Conservation (phyloP, 2,797 vertebrate genomes). For the Buceros bicornis region DNA sequence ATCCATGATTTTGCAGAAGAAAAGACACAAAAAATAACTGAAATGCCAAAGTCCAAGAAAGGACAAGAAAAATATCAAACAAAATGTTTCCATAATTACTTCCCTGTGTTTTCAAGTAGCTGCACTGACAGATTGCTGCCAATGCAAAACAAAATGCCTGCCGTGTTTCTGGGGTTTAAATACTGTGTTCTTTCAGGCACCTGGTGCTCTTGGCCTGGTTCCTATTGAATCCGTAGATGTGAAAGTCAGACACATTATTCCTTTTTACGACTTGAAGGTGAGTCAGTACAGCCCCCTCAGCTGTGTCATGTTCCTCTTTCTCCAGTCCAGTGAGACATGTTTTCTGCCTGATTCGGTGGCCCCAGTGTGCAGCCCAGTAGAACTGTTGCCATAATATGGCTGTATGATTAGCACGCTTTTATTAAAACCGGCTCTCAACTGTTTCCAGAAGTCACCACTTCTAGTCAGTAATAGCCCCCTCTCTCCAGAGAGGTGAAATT, state of each 20-base stretch:
- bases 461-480: not conserved
- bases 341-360: not conserved
- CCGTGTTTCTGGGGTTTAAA: not conserved
- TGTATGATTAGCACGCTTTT: not conserved
- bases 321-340: not conserved
- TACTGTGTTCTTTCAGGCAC: slow-evolving; percentile 65
- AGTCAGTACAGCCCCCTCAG: not conserved
- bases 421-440: not conserved
- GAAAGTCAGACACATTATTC: slow-evolving; percentile 64
- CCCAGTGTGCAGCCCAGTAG: not conserved
- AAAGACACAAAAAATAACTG: not conserved
- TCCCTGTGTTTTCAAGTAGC: not conserved
- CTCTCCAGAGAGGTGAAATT: not conserved
- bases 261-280: slow-evolving; percentile 77
- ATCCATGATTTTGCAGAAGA: not conserved
- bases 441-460: not conserved
- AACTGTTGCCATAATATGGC: not conserved
- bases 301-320: not conserved
- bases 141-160: not conserved
- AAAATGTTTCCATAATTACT: not conserved
- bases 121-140: not conserved
- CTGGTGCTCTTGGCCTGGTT: slow-evolving; percentile 76
- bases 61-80: not conserved
- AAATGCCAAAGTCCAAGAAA: not conserved
- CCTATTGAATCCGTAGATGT: slow-evolving; percentile 65